Base-by-base conservation (phyloP, 2,797 vertebrate genomes). In the Melanotaenia nigrans region DNA sequence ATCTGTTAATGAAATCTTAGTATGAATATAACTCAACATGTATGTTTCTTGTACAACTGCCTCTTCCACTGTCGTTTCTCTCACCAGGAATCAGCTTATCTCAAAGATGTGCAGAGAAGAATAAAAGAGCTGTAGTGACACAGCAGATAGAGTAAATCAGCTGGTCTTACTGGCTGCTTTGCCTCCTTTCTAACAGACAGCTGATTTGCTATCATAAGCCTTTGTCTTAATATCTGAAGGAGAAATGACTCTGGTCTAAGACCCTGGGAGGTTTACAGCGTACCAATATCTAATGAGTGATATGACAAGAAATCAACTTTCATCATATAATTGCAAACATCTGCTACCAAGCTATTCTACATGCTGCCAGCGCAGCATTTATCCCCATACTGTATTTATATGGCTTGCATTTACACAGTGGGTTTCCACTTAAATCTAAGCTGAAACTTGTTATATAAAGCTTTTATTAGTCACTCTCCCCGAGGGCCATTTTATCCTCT, bases 181-280 rank as follows among this genome's bases (percentile, higher is more conserved):
- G 24, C 11, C 53, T 9, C 42, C n/a, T 71, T 65, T 70, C 62
- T 81, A 84, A 81, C 85, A 87, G 87, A 89, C 81, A 78, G 75
- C 53, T 84, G 78, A 87, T 91, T 83, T 89, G 67, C 79, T 87
- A 83, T 88, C 85, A 71, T 72, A 82, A 65, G 78, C 55, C 63
- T 87, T 84, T 82, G 81, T 86, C 83, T 87, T 85, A 47, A 72
- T 75, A 85, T 85, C 84, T 80, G 77, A 81, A 65, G 61, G 71
- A 86, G 81, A 77, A 65, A 70, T 61, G 38, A 70, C 65, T 81
- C 71, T 67, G 77, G 71, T 85, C 82, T 83, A 77, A 84, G 65
- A 40, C 49, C 18, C 16, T 12, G 57, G 40, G 74, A 74, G 78
- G 78, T 81, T 73, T 81, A 60, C 71, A 61, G 53, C 54, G 51